Conservation (phyloP, 2,888 invertebrate species). For the Epiblema foenella region DNA sequence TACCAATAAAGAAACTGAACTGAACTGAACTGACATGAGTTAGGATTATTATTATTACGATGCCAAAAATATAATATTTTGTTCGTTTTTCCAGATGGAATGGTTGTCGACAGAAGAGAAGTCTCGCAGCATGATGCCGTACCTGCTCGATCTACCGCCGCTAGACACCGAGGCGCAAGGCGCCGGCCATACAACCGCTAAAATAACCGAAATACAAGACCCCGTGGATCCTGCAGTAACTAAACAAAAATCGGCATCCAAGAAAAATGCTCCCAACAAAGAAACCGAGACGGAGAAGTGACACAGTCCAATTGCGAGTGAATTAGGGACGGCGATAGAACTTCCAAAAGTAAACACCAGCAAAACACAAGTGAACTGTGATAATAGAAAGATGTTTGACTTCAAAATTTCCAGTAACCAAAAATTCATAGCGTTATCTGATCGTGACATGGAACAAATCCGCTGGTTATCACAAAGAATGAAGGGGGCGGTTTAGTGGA, state of each 20-base stretch:
- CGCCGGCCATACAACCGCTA: slow-evolving; percentile 48
- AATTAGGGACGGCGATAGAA: slow-evolving; percentile 47
- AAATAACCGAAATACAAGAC: slow-evolving; percentile 50
- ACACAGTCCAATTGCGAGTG: slow-evolving; percentile 55
- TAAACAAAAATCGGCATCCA: slow-evolving; percentile 49
- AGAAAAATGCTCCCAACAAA: slow-evolving; percentile 54
- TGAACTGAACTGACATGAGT: too few relatives aligned
- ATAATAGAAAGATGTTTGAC: slow-evolving; percentile 61
- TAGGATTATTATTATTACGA: background rate
- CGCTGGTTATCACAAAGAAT: slow-evolving; percentile 56
- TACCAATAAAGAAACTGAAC: too few relatives aligned
- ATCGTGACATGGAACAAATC: slow-evolving; percentile 63
- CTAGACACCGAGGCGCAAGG: slow-evolving; percentile 56
- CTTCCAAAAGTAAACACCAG: slow-evolving; percentile 53
- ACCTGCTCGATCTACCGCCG: slow-evolving; percentile 73
- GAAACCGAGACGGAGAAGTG: slow-evolving; percentile 71
- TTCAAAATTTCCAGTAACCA: slow-evolving; percentile 58
- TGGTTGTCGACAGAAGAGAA: slow-evolving; percentile 80
- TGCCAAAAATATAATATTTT: too few relatives aligned
- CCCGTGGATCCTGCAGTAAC: slow-evolving; percentile 47
- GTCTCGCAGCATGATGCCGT: slow-evolving; percentile 79
- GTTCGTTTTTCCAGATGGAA: slow-evolving; percentile 69
- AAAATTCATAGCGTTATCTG: slow-evolving; percentile 59
- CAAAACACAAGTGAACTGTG: slow-evolving; percentile 60
- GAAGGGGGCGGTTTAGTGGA: slow-evolving; percentile 46